Evolutionary conservation across 2,888 invertebrate genomes (phyloP).

Genomic region (Campaea margaritaria): DNA sequence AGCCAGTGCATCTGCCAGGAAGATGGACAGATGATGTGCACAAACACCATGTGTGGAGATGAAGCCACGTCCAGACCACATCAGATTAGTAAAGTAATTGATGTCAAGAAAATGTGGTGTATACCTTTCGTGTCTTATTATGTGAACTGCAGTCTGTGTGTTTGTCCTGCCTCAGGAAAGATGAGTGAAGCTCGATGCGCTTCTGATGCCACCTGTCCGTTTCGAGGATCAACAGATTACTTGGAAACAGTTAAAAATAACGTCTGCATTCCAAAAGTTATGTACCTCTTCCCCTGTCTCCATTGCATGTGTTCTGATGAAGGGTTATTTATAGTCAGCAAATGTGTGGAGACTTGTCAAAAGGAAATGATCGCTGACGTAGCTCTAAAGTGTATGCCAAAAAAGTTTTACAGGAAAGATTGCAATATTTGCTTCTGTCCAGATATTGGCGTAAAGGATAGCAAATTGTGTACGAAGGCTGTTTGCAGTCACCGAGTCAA

Average conservation of each 20-base stretch:
- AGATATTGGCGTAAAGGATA: slow-evolving; percentile 54
- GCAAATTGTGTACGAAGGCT: slow-evolving; percentile 56
- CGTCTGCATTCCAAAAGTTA: slow-evolving; percentile 71
- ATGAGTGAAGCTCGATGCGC: slow-evolving; percentile 70
- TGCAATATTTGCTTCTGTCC: slow-evolving; percentile 74
- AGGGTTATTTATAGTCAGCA: slow-evolving; percentile 62
- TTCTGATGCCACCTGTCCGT: slow-evolving; percentile 61
- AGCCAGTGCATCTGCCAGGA: slow-evolving; percentile 71
- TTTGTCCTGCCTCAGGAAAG: slow-evolving; percentile 70
- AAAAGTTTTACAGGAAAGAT: slow-evolving; percentile 61
- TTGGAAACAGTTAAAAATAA: slow-evolving; percentile 50
- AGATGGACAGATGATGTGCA: slow-evolving; percentile 64
- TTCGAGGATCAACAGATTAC: slow-evolving; percentile 43
- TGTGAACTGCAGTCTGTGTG: slow-evolving; percentile 71
- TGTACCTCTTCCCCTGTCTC: slow-evolving; percentile 71
- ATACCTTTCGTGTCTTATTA: slow-evolving; percentile 70
- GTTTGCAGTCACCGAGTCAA: slow-evolving; percentile 47
- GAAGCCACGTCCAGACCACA: slow-evolving; percentile 30
- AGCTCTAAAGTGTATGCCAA: slow-evolving; percentile 59
- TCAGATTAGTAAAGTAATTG: slow-evolving; percentile 15
- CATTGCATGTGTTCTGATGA: slow-evolving; percentile 71
- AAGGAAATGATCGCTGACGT: slow-evolving; percentile 32
- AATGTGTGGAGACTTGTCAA: slow-evolving; percentile 69
- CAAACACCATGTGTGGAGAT: slow-evolving; percentile 56
- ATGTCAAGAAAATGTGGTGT: slow-evolving; percentile 52